Evolutionary conservation across 2,797 vertebrate genomes (phyloP).

Genomic region (Myripristis jacobus): DNA sequence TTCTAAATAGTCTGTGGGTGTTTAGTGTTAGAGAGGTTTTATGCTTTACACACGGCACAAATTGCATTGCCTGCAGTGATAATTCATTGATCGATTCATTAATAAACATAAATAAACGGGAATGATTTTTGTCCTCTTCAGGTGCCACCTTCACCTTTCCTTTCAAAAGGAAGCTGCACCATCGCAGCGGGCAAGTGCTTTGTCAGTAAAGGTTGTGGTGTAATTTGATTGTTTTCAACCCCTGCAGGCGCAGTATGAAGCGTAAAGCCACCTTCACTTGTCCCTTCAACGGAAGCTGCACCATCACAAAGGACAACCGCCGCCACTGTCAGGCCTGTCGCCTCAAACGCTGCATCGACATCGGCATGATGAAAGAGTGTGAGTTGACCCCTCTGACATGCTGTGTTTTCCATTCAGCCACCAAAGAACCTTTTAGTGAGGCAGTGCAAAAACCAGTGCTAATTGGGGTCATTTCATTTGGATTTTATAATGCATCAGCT

Average conservation of each 20-base stretch:
- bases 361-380: constrained; percentile 90
- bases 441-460: no score
- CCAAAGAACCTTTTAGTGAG: no score
- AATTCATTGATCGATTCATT: no score
- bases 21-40: no score
- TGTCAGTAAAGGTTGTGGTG: no score
- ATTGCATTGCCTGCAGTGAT: no score
- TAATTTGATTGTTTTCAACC: constrained; percentile 11
- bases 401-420: no score
- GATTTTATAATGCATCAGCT: no score
- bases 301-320: constrained; percentile 98
- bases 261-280: constrained; percentile 95
- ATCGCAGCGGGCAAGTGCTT: constrained; percentile 89
- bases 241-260: constrained; percentile 95
- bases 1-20: no score
- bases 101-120: no score
- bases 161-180: constrained; percentile 81
- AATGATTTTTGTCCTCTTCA: constrained; percentile 53
- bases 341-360: constrained; percentile 91
- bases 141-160: constrained; percentile 85
- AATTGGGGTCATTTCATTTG: no score
- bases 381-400: constrained; percentile 74
- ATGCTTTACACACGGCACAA: no score
- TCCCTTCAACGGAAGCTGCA: constrained; percentile 93
- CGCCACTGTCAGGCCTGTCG: constrained; percentile 98